Evolutionary conservation across 2,113 vertebrate genomes (phyloP), one percentile per base, ranked within the genome.

Genomic region (Pterocles burchelli): DNA sequence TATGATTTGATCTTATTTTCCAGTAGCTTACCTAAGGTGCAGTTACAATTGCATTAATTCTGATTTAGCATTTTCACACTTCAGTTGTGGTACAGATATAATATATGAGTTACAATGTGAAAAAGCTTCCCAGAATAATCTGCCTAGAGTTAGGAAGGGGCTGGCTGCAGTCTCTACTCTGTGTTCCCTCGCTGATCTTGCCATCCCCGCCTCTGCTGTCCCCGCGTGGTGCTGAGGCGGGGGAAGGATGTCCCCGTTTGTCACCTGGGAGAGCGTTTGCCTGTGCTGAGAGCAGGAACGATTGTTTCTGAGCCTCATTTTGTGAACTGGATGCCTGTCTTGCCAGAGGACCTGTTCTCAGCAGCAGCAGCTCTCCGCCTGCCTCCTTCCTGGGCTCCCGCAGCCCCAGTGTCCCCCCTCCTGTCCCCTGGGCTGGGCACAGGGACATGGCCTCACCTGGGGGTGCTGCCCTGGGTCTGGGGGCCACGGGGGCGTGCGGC

Each of bases 311-410:
- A 98, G 98, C 98, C 98, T 71, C 92, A 71, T 74, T 95, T 38
- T 85, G 94, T 97, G 97, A 98, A 98, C 98, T 98, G 96, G 97
- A 98, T 98, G 98, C 98, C 98, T 46, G 77, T 98, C 98, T 98
- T 98, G 98, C 98, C 98, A 97, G 97, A 98, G 96, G 89, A 85
- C 85, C 97, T 98, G 97, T 97, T 98, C 97, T 98, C 97, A 25
- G 25, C 51, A 52, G 51, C 41, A 25, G 63, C 7, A 13, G 49
- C 59, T 74, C 74, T 48, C 52, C 13, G 9, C 25, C 38, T 63
- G 67, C 63, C n/a, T 46, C 31, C 31, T 61, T 45, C 70, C 71
- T 46, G 33, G 36, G 34, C 19, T n/a, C 74, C 41, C 13, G 41
- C 41, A 13, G 41, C 41, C 41, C 13, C 41, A 41, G 41, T 11